Conservation (phyloP, 2,797 vertebrate genomes). For the Tarsius wallacei region DNA sequence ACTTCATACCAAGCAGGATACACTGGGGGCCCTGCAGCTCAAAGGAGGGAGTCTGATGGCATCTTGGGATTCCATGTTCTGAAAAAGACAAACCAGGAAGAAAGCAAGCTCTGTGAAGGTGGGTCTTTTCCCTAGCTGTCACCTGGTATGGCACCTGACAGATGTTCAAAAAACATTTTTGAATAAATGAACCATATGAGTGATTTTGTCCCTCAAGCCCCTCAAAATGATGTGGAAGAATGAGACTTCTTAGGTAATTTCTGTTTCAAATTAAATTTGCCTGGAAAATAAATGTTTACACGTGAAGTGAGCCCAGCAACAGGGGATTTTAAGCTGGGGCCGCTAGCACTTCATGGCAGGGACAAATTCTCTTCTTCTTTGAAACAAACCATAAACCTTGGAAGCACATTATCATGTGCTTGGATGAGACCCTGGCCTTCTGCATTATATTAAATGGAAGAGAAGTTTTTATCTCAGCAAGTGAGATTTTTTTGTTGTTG, state of each 20-base stretch:
- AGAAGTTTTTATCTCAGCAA: slow-evolving; percentile 49
- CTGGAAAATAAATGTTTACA: not conserved
- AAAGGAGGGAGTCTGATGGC: not conserved
- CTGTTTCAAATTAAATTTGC: not conserved
- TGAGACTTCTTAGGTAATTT: slow-evolving; percentile 25
- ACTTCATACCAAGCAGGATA: not conserved
- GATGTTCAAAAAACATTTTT: not conserved
- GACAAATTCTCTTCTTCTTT: slow-evolving; percentile 34
- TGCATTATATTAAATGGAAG: slow-evolving; percentile 45
- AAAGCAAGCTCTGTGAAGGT: not conserved
- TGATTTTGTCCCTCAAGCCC: not conserved
- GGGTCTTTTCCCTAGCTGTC: not conserved
- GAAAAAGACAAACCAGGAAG: not conserved
- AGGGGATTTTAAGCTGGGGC: not conserved
- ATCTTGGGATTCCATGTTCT: not conserved
- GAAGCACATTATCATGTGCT: slow-evolving; percentile 32
- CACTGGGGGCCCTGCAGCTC: not conserved
- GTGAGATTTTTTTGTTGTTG: slow-evolving; percentile 66
- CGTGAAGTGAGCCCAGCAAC: not conserved
- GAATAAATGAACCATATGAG: not conserved
- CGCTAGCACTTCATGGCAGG: not conserved
- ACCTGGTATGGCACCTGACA: not conserved
- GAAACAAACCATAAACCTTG: slow-evolving; percentile 65
- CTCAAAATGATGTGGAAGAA: not conserved
- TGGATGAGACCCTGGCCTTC: slow-evolving; percentile 46